phyloP scores from a whole-genome alignment of 1,140 invertebrate genomes.

The Macrosteles quadrilineatus region DNA sequence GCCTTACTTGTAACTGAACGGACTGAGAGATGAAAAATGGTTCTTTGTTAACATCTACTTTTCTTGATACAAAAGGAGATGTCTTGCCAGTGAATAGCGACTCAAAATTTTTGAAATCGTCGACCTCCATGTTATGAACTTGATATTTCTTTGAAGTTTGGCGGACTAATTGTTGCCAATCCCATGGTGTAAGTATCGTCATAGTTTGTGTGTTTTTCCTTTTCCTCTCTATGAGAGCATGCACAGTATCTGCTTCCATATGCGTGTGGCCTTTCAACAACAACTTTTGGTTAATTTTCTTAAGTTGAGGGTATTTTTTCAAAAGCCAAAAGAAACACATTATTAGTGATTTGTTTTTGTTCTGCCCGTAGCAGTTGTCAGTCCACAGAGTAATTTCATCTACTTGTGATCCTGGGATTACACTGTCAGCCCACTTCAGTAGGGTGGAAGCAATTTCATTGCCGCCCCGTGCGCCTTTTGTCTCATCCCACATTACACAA shows the following conservation, averaged over 20 bases:
- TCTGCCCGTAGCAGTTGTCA: background rate
- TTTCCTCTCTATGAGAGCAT: constrained; percentile 35
- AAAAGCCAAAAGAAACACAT: background rate
- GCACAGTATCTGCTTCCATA: constrained; percentile 16
- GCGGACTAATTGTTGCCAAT: constrained; percentile 1
- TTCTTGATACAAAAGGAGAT: background rate
- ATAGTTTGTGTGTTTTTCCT: constrained; percentile 39
- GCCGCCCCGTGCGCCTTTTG: background rate
- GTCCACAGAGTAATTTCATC: background rate
- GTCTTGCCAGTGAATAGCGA: background rate
- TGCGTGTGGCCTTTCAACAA: background rate
- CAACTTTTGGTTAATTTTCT: background rate
- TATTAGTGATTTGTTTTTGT: too few relatives aligned
- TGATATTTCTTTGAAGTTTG: background rate
- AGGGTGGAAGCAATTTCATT: background rate
- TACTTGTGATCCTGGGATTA: constrained; percentile 17
- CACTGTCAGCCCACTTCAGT: constrained; percentile 15
- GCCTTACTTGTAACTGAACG: constrained; percentile 9
- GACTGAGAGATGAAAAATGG: constrained; percentile 12
- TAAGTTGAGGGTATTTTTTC: background rate
- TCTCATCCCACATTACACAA: background rate
- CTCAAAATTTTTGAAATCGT: background rate
- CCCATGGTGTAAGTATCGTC: constrained; percentile 24
- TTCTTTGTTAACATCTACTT: background rate
- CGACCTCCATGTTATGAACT: background rate